Evolutionary conservation across 2,113 vertebrate species (phyloP).

Genomic region (Alouatta palliata): DNA sequence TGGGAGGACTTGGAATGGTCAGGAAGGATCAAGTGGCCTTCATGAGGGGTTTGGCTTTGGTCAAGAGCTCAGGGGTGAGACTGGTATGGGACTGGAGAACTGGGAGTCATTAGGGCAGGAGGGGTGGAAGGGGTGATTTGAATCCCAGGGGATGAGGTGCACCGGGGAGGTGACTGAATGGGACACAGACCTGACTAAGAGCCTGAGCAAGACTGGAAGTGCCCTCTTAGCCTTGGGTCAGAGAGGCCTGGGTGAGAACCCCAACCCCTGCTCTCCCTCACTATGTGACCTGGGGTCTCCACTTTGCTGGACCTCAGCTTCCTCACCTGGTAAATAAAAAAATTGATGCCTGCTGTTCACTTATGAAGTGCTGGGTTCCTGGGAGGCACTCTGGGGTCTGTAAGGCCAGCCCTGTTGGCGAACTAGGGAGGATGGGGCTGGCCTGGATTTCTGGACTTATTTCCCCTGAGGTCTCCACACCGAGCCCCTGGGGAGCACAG

Average conservation of each 20-base stretch:
- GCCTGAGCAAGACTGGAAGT: not conserved
- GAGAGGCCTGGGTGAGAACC: not conserved
- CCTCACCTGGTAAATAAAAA: not conserved
- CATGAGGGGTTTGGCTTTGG: not conserved
- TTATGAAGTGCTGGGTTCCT: not conserved
- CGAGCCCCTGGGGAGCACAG: not conserved
- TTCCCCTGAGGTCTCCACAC: not conserved
- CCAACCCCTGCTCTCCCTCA: not conserved
- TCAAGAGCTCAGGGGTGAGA: not conserved
- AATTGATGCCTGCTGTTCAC: not conserved
- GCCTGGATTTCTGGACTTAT: not conserved
- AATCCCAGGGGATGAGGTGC: not conserved
- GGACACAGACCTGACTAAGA: not conserved
- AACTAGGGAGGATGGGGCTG: not conserved
- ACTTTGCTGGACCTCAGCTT: not conserved
- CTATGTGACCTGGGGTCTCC: no score
- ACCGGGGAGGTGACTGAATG: not conserved
- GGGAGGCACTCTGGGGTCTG: not conserved
- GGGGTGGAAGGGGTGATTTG: not conserved
- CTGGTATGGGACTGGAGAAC: not conserved
- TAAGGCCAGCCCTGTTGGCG: not conserved
- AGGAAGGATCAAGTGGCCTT: not conserved
- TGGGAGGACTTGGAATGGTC: no score
- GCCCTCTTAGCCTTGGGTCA: not conserved
- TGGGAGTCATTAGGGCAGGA: not conserved